phyloP scores from a whole-genome alignment of 2,797 vertebrate genomes.

The Arnoldichthys spilopterus region DNA sequence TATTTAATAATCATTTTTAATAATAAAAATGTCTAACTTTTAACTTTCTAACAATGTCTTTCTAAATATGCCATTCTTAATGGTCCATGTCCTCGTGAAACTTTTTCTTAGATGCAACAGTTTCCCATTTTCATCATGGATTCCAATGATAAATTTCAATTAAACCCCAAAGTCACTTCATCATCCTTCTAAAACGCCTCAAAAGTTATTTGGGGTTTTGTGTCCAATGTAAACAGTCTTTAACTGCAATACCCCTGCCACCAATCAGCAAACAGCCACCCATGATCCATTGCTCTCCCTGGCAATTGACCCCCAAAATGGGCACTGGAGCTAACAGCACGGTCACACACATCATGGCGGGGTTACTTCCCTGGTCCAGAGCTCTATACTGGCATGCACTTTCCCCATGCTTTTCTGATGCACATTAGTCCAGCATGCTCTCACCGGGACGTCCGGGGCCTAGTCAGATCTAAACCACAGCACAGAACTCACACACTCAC shows the following conservation, averaged over 20 bases:
- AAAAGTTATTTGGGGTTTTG: neutral
- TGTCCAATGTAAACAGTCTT: neutral
- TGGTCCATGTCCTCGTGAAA: too few species aligned
- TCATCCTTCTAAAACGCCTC: neutral
- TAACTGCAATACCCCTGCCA: neutral
- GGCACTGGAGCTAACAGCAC: conserved; percentile 39
- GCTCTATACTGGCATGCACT: conserved; percentile 65
- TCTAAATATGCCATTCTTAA: too few species aligned
- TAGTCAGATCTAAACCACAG: conserved; percentile 35
- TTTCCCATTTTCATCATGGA: too few species aligned
- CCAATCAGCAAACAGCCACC: conserved; percentile 22
- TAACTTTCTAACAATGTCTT: too few species aligned
- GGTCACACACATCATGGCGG: conserved; percentile 48
- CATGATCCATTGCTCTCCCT: conserved; percentile 19
- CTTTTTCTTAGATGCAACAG: too few species aligned
- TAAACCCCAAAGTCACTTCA: neutral
- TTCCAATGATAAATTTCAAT: neutral
- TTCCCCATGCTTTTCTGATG: conserved; percentile 71
- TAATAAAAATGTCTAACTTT: too few species aligned
- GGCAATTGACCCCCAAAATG: neutral
- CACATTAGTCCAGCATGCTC: conserved; percentile 70
- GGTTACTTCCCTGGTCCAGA: conserved; percentile 46
- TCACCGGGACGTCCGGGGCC: conserved; percentile 50
- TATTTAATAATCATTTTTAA: too few species aligned
- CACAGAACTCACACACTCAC: conserved; percentile 57